Percentiles rank a stretch among this genome's conserved stretches.
Evolutionary conservation across 2,113 vertebrate genomes (phyloP).

Genomic region (Australoheros scitulus): DNA sequence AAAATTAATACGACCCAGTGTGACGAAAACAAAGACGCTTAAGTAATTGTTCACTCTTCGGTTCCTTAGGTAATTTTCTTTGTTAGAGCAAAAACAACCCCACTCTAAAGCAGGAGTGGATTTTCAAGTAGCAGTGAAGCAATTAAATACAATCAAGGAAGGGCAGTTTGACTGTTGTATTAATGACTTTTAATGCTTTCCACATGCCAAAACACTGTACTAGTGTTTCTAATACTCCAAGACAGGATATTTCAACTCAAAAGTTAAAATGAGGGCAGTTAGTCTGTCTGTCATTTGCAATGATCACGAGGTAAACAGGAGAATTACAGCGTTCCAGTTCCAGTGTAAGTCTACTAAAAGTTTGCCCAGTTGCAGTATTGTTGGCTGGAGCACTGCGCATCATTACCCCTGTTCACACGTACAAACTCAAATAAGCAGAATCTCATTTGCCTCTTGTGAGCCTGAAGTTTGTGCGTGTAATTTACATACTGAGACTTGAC

Average conservation of each 20-base stretch:
- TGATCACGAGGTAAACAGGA: background rate
- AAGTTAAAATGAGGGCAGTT: background rate
- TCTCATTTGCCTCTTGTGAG: background rate
- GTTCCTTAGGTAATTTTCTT: conserved; percentile 10
- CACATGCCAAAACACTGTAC: background rate
- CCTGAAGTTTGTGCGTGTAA: background rate
- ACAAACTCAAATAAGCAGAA: conserved; percentile 1
- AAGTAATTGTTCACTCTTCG: background rate
- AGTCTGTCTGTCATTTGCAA: background rate
- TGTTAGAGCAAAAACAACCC: background rate
- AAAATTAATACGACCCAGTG: background rate
- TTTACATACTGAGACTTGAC: background rate
- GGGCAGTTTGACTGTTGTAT: conserved; percentile 5
- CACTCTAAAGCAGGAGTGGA: background rate
- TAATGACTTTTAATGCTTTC: background rate
- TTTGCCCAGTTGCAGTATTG: background rate
- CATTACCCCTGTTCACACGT: background rate
- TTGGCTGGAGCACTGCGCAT: background rate
- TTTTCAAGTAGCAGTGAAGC: conserved; percentile 8
- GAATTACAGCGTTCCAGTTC: background rate
- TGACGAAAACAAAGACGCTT: conserved; percentile 1
- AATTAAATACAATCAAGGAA: conserved; percentile 1
- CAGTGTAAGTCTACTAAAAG: background rate
- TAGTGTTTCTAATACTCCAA: no score
- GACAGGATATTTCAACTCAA: background rate